phyloP scores from a whole-genome alignment of 2,113 vertebrate species.

The Loxodonta africana region DNA sequence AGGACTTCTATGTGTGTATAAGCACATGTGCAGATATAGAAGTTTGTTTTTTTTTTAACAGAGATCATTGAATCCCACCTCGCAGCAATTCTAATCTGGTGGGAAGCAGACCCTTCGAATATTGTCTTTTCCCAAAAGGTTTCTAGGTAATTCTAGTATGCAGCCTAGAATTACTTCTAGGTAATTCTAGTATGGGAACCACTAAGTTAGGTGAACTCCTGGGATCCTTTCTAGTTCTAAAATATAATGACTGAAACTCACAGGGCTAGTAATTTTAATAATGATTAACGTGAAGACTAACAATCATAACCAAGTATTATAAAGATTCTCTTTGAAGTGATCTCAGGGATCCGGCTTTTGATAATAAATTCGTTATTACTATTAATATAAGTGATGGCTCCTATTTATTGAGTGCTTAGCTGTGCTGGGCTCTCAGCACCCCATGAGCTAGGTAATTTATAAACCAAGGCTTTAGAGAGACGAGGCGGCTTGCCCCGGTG shows the following conservation, averaged over 20 bases:
- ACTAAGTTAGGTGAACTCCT: constrained; percentile 51
- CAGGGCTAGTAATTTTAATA: constrained; percentile 51
- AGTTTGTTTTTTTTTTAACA: not conserved
- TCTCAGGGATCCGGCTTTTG: constrained; percentile 52
- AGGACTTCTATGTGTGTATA: not conserved
- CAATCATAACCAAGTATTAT: constrained; percentile 63
- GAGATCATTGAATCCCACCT: not conserved
- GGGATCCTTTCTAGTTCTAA: constrained; percentile 64
- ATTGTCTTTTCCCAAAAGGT: too few relatives aligned
- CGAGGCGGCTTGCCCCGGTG: not conserved
- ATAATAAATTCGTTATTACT: constrained; percentile 60
- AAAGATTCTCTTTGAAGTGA: constrained; percentile 64
- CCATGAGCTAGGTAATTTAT: constrained; percentile 34
- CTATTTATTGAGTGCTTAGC: constrained; percentile 42
- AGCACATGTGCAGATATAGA: not conserved
- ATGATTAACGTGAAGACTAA: constrained; percentile 53
- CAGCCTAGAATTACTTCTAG: too few relatives aligned
- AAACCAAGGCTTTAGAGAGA: constrained; percentile 43
- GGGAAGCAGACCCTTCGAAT: not conserved
- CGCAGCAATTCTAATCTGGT: not conserved
- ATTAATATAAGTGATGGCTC: constrained; percentile 53
- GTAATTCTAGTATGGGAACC: not conserved
- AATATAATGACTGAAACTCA: constrained; percentile 65
- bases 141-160: too few relatives aligned
- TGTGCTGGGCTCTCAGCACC: not conserved